Conservation (phyloP, 35 echinoderm and acorn worm species). For the Amphiura filiformis region DNA sequence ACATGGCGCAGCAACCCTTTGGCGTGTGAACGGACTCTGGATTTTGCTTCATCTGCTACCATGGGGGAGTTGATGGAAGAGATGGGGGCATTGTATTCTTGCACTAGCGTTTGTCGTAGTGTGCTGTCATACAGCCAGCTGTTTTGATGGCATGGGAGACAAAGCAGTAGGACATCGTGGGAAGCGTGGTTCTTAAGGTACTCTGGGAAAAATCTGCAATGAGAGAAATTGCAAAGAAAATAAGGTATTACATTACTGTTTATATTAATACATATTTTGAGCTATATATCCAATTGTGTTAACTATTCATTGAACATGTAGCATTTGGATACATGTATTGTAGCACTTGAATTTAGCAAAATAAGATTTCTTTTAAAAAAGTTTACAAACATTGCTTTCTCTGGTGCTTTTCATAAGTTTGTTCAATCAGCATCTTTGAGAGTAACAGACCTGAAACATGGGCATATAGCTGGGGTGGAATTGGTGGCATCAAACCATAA, state of each 20-base stretch:
- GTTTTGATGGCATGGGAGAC: conserved; percentile 69
- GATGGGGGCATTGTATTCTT: conserved; percentile 77
- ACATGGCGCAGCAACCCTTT: conserved; percentile 62
- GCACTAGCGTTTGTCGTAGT: conserved; percentile 40
- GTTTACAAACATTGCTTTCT: too few relatives aligned
- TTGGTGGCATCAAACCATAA: too few relatives aligned
- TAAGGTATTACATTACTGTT: neutral
- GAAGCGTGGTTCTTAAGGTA: conserved; percentile 82
- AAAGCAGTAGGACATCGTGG: conserved; percentile 91
- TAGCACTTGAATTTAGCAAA: too few relatives aligned
- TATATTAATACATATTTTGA: too few relatives aligned
- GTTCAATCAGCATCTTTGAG: too few relatives aligned
- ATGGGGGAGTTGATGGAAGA: conserved; percentile 35
- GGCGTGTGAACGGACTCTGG: conserved; percentile 64
- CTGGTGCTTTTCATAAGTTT: too few relatives aligned
- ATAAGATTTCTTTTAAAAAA: too few relatives aligned
- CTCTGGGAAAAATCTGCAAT: conserved; percentile 89
- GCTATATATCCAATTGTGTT: too few relatives aligned
- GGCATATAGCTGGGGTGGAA: too few relatives aligned
- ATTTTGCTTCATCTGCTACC: conserved; percentile 44
- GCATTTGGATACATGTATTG: too few relatives aligned
- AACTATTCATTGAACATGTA: too few relatives aligned
- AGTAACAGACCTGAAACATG: too few relatives aligned
- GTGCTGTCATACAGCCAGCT: conserved; percentile 64
- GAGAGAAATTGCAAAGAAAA: neutral